Evolutionary conservation across 2,113 vertebrate genomes (phyloP).

Genomic region (Deroptyus accipitrinus): DNA sequence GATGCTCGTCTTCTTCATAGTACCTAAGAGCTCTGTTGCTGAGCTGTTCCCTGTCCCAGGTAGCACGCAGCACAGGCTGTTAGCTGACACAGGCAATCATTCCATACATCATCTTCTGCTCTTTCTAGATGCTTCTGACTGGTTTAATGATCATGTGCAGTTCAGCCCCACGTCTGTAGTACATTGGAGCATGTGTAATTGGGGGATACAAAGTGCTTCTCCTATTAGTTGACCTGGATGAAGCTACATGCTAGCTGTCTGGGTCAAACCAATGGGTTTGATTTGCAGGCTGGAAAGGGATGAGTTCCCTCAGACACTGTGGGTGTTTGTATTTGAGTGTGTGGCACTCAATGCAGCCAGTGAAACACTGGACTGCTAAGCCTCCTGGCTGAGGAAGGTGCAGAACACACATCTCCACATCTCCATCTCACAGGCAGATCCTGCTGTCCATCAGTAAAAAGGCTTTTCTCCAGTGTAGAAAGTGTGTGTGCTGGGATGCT

Average conservation of each 20-base stretch:
- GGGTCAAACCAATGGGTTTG: neutral
- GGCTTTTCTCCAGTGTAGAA: neutral
- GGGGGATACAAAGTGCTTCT: neutral
- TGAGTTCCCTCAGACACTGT: fast-evolving
- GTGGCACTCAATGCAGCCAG: fast-evolving
- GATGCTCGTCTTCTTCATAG: neutral
- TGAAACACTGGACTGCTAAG: neutral
- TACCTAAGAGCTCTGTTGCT: neutral
- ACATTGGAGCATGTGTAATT: neutral
- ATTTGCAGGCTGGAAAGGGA: neutral
- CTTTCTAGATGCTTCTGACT: neutral
- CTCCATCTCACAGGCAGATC: neutral
- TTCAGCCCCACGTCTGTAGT: neutral
- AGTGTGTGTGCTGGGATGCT: neutral
- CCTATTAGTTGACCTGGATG: neutral
- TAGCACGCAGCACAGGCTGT: neutral
- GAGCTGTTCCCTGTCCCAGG: neutral
- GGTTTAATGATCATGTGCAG: neutral
- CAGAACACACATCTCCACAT: neutral
- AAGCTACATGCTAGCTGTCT: neutral
- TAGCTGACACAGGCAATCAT: fast-evolving
- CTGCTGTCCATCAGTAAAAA: neutral
- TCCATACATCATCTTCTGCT: neutral
- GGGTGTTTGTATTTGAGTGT: neutral
- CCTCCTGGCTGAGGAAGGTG: neutral